Evolutionary conservation across 2,797 vertebrate genomes (phyloP), one percentile per base, ranked within the genome.

Genomic region (Acanthiza pusilla): DNA sequence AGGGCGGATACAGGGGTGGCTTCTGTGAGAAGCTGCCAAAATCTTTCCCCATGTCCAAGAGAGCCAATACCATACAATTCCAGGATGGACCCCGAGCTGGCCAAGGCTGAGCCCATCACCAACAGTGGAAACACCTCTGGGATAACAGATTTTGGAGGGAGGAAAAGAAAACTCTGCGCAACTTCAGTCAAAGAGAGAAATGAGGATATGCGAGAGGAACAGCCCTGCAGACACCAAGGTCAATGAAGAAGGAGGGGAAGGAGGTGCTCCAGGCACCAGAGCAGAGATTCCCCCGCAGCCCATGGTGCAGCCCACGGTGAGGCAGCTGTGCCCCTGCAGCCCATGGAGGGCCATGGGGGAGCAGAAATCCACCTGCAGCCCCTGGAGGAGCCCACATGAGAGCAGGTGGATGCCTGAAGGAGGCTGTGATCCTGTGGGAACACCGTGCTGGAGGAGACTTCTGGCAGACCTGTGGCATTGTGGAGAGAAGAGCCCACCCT

Each of bases 321-420:
- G 26, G 10, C 19, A 68, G 20, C 27, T 30, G 34, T 51, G 19
- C 6, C 34, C 48, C 15, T 51, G 34, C 27, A 30, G 47, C 14
- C 36, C 34, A 22, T 22, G 34, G 30, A 36, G 36, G 36, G 36
- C 10, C 34, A 27, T 25, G 4, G 11, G 18, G 40, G 29, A 13
- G 32, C 32, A 32, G 21, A 78, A 9, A 27, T 43, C 22, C 18
- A 16, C 22, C 43, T 43, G 38, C n/a, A 60, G 14, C 5, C 14
- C 14, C 4, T 13, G 12, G n/a, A 32, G 20, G 29, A 55, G 1
- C n/a, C n/a, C 14, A n/a, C 30, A 32, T 0, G 0, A 10, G 27
- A 18, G 42, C 7, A 45, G 10, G 6, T 8, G 42, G 34, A 22
- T 48, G 27, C 23, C 32, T 1, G 0, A n/a, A 84, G 26, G 5